These are phyloP conservation scores for Pseudolycoriella hygida DNA, from an alignment of 2,888 invertebrate genomes.

Conservation along the genomic window DNA sequence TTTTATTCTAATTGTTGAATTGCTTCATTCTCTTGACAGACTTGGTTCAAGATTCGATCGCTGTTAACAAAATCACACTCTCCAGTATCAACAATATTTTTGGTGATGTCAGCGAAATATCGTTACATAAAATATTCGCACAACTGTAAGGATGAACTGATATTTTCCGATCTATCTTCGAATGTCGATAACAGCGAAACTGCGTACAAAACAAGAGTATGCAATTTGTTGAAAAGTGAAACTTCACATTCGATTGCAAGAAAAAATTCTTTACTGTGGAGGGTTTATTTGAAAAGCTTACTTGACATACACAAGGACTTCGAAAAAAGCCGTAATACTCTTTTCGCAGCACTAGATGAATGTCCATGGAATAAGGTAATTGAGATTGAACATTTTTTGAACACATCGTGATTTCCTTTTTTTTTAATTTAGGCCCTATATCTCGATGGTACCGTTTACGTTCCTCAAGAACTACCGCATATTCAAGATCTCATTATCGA, in stretches of 20 bases:
- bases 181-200: conserved; percentile 9
- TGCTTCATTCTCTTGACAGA: too few relatives aligned
- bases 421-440: conserved; percentile 28
- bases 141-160: neutral
- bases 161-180: conserved; percentile 3
- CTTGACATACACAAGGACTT: conserved; percentile 21
- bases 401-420: conserved; percentile 6
- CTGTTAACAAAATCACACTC: conserved; percentile 28
- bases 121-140: conserved; percentile 14
- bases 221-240: conserved; percentile 19
- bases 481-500: conserved; percentile 60
- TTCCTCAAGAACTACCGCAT: conserved; percentile 43
- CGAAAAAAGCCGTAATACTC: conserved; percentile 21
- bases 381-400: neutral
- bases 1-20: too few relatives aligned
- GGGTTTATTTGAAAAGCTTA: conserved; percentile 40
- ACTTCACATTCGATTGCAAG: conserved; percentile 14
- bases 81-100: conserved; percentile 29
- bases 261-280: conserved; percentile 37
- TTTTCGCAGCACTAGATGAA: conserved; percentile 38
- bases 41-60: conserved; percentile 36
- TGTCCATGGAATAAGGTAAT: conserved; percentile 44
- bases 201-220: conserved; percentile 19
- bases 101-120: conserved; percentile 27
- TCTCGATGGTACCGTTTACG: conserved; percentile 43